Conservation (phyloP, 2,888 invertebrate species). For the Bellardia pandia region DNA sequence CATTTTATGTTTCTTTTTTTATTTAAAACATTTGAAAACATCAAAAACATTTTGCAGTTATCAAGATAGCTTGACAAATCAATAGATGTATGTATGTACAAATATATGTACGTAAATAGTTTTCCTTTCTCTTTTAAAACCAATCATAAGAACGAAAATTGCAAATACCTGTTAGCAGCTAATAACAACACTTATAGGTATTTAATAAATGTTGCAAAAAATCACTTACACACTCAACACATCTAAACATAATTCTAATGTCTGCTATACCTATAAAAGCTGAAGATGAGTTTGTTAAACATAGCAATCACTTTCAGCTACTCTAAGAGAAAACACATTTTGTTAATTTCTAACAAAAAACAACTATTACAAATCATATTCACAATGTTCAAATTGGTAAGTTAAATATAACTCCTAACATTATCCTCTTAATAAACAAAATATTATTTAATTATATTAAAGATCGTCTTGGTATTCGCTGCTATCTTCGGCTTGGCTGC, state of each 20-base stretch:
- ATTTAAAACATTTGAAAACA: too few relatives aligned
- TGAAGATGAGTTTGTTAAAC: conserved; percentile 9
- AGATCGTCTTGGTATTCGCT: conserved; percentile 74
- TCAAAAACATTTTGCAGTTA: too few relatives aligned
- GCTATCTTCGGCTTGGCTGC: conserved; percentile 81
- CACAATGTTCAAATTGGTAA: conserved; percentile 78
- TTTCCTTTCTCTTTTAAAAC: too few relatives aligned
- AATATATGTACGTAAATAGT: too few relatives aligned
- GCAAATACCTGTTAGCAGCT: neutral
- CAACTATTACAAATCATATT: neutral
- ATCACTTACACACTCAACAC: neutral
- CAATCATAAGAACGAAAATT: too few relatives aligned
- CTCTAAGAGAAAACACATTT: conserved; percentile 5
- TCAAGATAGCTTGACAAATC: too few relatives aligned
- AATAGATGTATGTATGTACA: too few relatives aligned
- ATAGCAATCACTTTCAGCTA: conserved; percentile 65
- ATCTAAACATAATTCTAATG: neutral
- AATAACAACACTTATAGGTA: neutral
- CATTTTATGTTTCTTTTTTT: too few relatives aligned
- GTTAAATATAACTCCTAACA: conserved; percentile 31
- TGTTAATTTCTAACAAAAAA: neutral
- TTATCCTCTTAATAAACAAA: neutral
- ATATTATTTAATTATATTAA: neutral
- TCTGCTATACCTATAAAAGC: conserved; percentile 73
- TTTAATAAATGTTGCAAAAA: neutral